Base-by-base conservation (phyloP, 37 sponge, comb jelly and placozoan genomes). In the Lycopodina hypogea region DNA sequence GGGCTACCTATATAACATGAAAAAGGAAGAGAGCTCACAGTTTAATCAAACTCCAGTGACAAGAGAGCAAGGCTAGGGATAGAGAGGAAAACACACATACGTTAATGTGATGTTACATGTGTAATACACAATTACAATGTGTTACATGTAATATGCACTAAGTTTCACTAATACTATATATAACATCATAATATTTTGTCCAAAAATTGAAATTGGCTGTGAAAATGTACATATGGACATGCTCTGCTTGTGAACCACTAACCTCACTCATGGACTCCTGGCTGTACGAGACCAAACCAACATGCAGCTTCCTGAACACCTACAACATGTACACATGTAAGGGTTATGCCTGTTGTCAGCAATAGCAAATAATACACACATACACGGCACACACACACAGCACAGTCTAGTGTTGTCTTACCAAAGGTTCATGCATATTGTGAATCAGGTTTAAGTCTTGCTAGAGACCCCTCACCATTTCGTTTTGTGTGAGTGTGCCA, bases 401-500 rank as follows among this genome's bases (percentile, higher is more conserved):
- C n/a, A n/a, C n/a, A n/a, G n/a, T n/a, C n/a, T n/a, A n/a, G n/a
- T n/a, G n/a, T n/a, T n/a, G n/a, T n/a, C n/a, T n/a, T n/a, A n/a
- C n/a, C n/a, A n/a, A n/a, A n/a, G n/a, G n/a, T n/a, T n/a, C n/a
- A n/a, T n/a, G n/a, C n/a, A n/a, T n/a, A n/a, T n/a, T n/a, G n/a
- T n/a, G n/a, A n/a, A n/a, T n/a, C n/a, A n/a, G n/a, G n/a, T n/a
- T n/a, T n/a, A n/a, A n/a, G n/a, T n/a, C n/a, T n/a, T n/a, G n/a
- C n/a, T n/a, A n/a, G n/a, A n/a, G 8, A 45, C 48, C 4, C 4
- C 83, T 9, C 45, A 93, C 97, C 97, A 96, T 96, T 76, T 96
- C 94, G 66, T 96, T 96, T 71, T 87, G 80, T 14, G 97, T 96
- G 56, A 96, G 92, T 40, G 97, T 96, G 35, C 97, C 97, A 2